Percentiles rank a stretch among this genome's conserved stretches.
These are phyloP conservation scores for Agrotis exclamationis DNA, from an alignment of 2,888 invertebrate species.

Conservation along the genomic window DNA sequence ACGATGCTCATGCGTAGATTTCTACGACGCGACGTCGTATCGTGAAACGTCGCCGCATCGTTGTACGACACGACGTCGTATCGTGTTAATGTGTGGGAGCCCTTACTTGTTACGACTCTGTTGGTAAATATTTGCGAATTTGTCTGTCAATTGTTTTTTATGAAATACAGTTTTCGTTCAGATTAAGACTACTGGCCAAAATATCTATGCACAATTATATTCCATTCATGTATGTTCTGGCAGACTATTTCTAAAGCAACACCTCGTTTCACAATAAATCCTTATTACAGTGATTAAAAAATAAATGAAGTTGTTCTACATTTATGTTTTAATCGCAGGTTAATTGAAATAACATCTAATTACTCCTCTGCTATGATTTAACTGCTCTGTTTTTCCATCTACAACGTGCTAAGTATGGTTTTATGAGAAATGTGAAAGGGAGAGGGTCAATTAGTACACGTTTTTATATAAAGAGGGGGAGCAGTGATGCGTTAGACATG, in stretches of 20 bases:
- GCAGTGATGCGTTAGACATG: conserved; percentile 85
- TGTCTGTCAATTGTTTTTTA: too few relatives aligned
- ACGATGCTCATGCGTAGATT: too few relatives aligned
- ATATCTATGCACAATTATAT: too few relatives aligned
- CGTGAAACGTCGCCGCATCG: too few relatives aligned
- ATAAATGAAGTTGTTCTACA: not conserved
- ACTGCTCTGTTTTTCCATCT: conserved; percentile 19
- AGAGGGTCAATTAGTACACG: conserved; percentile 79
- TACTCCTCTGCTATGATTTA: conserved; percentile 35
- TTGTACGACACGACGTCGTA: too few relatives aligned
- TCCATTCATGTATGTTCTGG: not conserved
- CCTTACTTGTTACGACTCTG: too few relatives aligned
- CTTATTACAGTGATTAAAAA: not conserved
- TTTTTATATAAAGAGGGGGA: conserved; percentile 80
- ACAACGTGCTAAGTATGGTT: conserved; percentile 55
- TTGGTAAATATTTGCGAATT: too few relatives aligned
- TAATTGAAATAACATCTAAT: conserved; percentile 44
- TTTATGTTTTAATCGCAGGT: conserved; percentile 3
- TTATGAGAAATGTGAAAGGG: conserved; percentile 65
- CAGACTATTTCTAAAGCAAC: not conserved
- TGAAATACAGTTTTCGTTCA: too few relatives aligned
- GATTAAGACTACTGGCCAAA: too few relatives aligned
- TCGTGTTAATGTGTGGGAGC: too few relatives aligned
- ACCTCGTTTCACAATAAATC: not conserved
- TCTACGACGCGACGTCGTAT: too few relatives aligned